Conservation (phyloP, 2,113 vertebrate genomes). For the Mormoops blainvillei region DNA sequence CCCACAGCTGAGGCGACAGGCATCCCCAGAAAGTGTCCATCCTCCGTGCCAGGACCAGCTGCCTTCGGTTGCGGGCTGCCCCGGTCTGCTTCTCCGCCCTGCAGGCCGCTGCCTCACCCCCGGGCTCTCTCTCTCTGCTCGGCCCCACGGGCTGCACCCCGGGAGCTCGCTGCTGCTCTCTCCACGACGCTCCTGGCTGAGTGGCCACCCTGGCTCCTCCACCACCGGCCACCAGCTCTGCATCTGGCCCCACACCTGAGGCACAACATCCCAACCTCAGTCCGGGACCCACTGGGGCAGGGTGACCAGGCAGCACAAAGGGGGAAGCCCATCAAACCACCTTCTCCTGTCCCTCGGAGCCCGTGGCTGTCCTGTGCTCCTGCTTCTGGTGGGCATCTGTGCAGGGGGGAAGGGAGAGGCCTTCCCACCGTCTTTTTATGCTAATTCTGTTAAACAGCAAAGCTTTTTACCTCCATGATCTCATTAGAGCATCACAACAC, state of each 20-base stretch:
- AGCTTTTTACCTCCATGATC: neutral
- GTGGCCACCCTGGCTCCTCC: neutral
- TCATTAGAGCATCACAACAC: neutral
- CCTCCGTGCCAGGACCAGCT: accelerated
- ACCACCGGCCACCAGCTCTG: neutral
- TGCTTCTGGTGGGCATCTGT: neutral
- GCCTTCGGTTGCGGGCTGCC: accelerated
- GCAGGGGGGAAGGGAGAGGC: neutral
- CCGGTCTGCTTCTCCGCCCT: neutral
- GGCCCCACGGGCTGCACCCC: accelerated
- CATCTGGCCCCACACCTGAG: neutral
- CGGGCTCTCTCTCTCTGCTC: neutral
- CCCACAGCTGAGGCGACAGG: neutral
- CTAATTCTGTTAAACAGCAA: neutral
- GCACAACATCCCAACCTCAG: no score
- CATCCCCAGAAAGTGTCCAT: accelerated
- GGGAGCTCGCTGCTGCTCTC: neutral
- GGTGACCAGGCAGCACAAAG: accelerated
- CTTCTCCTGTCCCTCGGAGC: accelerated
- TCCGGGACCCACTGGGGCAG: neutral
- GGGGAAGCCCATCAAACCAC: accelerated
- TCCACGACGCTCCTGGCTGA: neutral
- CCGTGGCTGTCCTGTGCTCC: accelerated
- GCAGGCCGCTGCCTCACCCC: accelerated
- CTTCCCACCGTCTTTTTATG: neutral